These are phyloP conservation scores for Crotalus helleri DNA, from an alignment of 2,113 vertebrate species.

Conservation along the genomic window DNA sequence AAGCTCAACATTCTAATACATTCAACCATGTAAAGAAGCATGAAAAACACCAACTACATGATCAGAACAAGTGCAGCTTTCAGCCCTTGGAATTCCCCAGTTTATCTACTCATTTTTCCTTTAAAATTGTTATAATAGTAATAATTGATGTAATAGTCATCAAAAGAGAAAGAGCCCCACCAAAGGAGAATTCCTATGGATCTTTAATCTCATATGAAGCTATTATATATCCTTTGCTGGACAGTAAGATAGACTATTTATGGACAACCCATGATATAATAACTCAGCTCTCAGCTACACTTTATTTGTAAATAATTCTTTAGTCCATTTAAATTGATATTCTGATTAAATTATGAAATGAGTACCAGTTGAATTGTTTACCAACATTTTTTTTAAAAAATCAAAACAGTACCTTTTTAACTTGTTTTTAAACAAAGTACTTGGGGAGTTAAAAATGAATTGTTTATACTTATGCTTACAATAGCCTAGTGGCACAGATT, in stretches of 20 bases:
- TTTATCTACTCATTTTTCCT: not conserved
- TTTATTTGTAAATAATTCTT: not conserved
- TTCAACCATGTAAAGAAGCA: not conserved
- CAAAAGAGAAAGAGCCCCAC: not conserved
- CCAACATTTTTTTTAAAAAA: accelerated
- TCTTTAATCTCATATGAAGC: not conserved
- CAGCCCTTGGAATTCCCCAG: not conserved
- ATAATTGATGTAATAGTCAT: not conserved
- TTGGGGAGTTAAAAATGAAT: conserved; percentile 18
- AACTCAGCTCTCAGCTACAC: not conserved
- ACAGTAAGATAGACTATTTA: not conserved
- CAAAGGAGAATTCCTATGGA: not conserved
- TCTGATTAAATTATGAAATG: not conserved
- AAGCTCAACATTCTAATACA: not conserved
- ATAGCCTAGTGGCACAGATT: conserved; percentile 31
- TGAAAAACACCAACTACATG: not conserved
- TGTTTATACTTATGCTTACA: conserved; percentile 21
- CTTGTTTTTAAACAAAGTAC: not conserved
- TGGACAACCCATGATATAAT: not conserved
- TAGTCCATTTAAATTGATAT: not conserved
- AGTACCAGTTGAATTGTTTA: not conserved
- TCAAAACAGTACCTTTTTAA: not conserved
- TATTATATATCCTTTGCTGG: not conserved
- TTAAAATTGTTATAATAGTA: not conserved
- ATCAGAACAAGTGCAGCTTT: not conserved